Base-by-base conservation (phyloP, 2,888 invertebrate genomes). In the Oxycera nigricornis region DNA sequence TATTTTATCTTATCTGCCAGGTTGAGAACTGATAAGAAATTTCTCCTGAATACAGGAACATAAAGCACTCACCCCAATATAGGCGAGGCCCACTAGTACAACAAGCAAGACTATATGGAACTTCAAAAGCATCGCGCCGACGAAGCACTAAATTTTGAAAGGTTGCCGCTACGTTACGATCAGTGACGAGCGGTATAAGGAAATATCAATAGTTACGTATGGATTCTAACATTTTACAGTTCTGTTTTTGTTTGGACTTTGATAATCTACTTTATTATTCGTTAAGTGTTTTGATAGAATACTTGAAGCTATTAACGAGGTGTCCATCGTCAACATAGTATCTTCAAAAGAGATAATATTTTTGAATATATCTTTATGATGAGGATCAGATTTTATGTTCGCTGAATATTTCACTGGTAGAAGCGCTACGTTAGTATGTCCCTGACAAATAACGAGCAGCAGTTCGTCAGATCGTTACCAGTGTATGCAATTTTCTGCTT, bases 31-130 rank as follows among this genome's bases (percentile, higher is more conserved):
- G 75, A 75, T 75, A 75, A 75, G 62, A 52, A 73, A 75, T 62
- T 75, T 75, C 75, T 73, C 70, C 75, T 70, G 73, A 75, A 75
- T 73, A 75, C 67, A 55, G 52, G 70, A 68, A 52, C 30, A 68
- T 68, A 24, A 70, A 70, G 11, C 70, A 35, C 55, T 52, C 55
- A 26, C 70, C 52, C 22, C 17, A 30, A 55, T 28, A 55, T 20
- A 20, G 55, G 55, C 22, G 70, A 70, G 52, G 70, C n/a, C 41
- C 46, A 26, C 39, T 9, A 39, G n/a, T n/a, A n/a, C n/a, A n/a
- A 11, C 17, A 46, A 46, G 67, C 67, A 55, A 55, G n/a, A 24
- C 55, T 28, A 46, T 46, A 26, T 9, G 24, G 3, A 55, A 70
- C 70, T 31, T 70, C 70, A 70, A 70, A 70, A 31, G 22, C 30